These are phyloP conservation scores for Neogale vison DNA, from an alignment of 2,113 vertebrate species.

Conservation along the genomic window DNA sequence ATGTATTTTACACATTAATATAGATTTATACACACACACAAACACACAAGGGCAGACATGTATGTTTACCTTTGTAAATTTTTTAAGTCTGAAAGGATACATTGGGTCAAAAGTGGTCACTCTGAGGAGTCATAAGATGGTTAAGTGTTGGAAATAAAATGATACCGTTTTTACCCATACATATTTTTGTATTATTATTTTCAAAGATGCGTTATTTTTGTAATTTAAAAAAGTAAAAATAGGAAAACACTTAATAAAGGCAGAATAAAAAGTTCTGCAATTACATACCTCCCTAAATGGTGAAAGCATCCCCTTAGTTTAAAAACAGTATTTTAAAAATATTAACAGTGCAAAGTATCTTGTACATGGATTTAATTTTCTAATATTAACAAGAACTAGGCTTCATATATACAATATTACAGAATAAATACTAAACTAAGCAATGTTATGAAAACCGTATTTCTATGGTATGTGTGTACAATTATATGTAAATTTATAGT, in stretches of 20 bases:
- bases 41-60: not conserved
- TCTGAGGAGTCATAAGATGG: not conserved
- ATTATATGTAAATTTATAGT: constrained; percentile 16
- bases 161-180: not conserved
- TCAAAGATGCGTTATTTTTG: not conserved
- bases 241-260: not conserved
- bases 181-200: constrained; percentile 22
- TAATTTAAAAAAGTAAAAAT: constrained; percentile 1
- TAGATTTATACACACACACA: not conserved
- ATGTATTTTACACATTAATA: too few relatives aligned
- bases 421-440: constrained; percentile 41
- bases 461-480: not conserved
- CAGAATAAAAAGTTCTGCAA: constrained; percentile 13
- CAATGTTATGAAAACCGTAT: not conserved
- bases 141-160: constrained; percentile 25
- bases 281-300: not conserved
- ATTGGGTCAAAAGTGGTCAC: not conserved
- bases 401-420: not conserved
- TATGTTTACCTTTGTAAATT: not conserved
- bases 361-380: not conserved
- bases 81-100: constrained; percentile 31
- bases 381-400: constrained; percentile 42
- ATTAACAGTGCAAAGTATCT: not conserved
- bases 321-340: constrained; percentile 32
- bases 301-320: not conserved